phyloP scores from a whole-genome alignment of 2,113 vertebrate genomes.

The Microcebus jonahi region DNA sequence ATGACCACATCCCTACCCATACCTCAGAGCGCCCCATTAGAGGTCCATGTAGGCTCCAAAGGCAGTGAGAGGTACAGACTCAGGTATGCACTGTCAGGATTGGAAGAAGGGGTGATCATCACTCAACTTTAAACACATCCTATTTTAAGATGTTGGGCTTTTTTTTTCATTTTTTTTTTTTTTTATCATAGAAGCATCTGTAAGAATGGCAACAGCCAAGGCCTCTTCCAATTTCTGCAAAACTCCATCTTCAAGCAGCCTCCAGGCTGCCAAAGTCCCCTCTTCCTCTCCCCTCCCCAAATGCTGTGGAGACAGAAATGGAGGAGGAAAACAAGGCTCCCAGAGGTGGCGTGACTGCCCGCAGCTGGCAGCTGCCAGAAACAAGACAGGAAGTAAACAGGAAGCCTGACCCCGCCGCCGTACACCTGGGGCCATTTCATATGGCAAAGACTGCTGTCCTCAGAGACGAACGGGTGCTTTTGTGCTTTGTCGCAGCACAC shows the following conservation, averaged over 20 bases:
- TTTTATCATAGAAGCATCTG: neutral
- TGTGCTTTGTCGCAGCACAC: neutral
- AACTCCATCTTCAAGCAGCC: neutral
- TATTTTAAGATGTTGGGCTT: neutral
- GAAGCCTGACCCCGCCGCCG: neutral
- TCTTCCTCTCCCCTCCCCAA: neutral
- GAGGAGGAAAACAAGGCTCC: rapidly evolving
- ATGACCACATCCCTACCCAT: too few species aligned
- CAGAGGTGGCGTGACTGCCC: rapidly evolving
- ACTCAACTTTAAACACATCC: neutral
- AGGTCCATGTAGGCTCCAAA: neutral
- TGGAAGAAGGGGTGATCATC: neutral
- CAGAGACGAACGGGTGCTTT: rapidly evolving
- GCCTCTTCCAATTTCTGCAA: neutral
- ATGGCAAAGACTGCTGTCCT: rapidly evolving
- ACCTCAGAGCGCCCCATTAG: neutral
- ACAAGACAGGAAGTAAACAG: neutral
- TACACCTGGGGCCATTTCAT: neutral
- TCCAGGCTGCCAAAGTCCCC: neutral
- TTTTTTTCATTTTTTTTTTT: neutral
- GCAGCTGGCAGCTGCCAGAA: neutral
- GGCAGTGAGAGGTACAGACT: neutral
- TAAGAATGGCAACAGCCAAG: neutral
- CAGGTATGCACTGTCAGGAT: neutral
- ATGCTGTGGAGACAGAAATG: neutral